phyloP scores from a whole-genome alignment of 2,113 vertebrate species.

The Amazona guildingii region DNA sequence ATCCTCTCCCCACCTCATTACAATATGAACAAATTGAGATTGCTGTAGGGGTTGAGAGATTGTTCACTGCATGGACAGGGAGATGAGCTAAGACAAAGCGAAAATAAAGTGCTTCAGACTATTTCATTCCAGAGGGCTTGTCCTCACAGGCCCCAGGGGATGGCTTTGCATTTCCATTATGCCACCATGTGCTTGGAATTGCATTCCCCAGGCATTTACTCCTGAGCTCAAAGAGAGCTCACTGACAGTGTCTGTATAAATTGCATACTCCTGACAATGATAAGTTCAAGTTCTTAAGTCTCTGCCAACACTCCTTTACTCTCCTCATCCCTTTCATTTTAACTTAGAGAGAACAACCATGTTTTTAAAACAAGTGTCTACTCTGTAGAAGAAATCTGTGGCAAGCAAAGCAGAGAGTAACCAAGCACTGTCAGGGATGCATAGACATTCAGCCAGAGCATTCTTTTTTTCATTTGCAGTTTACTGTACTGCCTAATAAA shows the following conservation, averaged over 20 bases:
- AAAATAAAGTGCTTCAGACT: conserved; percentile 4
- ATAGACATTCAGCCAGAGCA: neutral
- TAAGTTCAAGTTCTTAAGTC: neutral
- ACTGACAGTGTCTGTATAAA: neutral
- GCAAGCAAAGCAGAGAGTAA: neutral
- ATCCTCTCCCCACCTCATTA: neutral
- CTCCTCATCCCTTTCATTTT: neutral
- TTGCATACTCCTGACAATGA: neutral
- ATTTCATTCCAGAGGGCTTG: neutral
- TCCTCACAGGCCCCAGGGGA: neutral
- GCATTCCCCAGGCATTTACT: neutral
- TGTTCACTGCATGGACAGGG: neutral
- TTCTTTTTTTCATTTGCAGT: neutral
- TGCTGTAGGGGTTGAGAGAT: neutral
- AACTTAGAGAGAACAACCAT: neutral
- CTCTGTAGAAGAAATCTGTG: neutral
- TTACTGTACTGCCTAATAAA: neutral
- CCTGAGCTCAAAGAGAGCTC: neutral
- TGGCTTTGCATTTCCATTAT: conserved; percentile 18
- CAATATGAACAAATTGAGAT: neutral
- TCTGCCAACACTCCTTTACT: neutral
- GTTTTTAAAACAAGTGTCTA: neutral
- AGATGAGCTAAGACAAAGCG: neutral
- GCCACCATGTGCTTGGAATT: neutral
- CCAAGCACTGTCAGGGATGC: neutral